Evolutionary conservation across 1,140 invertebrate species (phyloP).

Genomic region (Neodiprion lecontei): DNA sequence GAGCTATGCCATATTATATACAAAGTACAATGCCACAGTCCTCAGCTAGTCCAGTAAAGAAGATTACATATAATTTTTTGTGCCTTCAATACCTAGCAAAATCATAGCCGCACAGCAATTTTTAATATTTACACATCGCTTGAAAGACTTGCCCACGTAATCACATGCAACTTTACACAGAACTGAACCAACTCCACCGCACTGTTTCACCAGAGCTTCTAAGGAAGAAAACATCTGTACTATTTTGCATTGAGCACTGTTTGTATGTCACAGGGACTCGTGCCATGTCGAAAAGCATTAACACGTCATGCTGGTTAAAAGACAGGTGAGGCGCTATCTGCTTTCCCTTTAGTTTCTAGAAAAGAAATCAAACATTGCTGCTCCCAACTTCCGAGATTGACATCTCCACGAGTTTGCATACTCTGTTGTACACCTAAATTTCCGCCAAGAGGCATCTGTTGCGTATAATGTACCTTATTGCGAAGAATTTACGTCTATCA

Average conservation of each 20-base stretch:
- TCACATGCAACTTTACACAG: background rate
- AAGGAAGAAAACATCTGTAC: background rate
- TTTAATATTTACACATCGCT: background rate
- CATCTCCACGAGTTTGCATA: background rate
- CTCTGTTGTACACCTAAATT: background rate
- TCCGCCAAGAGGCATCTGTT: background rate
- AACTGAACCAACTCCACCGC: slow-evolving; percentile 3
- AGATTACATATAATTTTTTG: background rate
- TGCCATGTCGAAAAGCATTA: background rate
- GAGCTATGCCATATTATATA: slow-evolving; percentile 1
- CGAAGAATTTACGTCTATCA: background rate
- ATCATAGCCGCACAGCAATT: background rate
- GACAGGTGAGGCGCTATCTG: background rate
- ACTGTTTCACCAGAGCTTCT: background rate
- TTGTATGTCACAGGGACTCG: background rate
- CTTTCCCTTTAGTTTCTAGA: background rate
- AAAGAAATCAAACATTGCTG: background rate
- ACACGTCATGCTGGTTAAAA: slow-evolving; percentile 3
- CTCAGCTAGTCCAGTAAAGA: background rate
- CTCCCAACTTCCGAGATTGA: background rate
- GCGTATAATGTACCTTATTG: background rate
- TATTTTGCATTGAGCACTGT: background rate
- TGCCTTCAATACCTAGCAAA: background rate
- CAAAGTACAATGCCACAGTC: background rate
- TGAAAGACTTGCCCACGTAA: slow-evolving; percentile 1